Conservation (phyloP, 2,113 vertebrate genomes). For the Tragelaphus imberbis region DNA sequence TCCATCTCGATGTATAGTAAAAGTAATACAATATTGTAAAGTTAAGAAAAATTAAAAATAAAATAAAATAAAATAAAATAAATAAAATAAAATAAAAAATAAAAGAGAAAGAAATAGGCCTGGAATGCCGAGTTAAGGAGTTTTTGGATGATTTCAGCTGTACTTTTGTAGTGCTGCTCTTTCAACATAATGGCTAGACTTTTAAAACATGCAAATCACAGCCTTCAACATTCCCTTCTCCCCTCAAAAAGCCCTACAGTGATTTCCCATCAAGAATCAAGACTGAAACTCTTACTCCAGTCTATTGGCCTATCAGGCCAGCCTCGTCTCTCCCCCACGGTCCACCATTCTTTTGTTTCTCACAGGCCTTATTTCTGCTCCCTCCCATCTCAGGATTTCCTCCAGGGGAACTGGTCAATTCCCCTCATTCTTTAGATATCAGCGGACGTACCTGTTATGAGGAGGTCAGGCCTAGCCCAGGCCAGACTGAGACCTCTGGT, state of each 20-base stretch:
- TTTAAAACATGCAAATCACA: background rate
- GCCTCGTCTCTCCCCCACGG: background rate
- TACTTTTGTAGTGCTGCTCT: background rate
- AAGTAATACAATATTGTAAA: too few species aligned
- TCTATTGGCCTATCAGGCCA: background rate
- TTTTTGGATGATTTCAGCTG: background rate
- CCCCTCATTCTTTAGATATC: background rate
- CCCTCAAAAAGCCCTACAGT: background rate
- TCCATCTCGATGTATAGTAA: too few species aligned
- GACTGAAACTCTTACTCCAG: background rate
- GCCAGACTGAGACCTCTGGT: background rate
- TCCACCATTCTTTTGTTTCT: background rate
- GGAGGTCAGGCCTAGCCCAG: background rate
- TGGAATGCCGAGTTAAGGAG: background rate
- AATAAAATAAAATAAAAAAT: too few species aligned
- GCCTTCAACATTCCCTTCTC: background rate
- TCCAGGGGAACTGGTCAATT: background rate
- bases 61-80: too few species aligned
- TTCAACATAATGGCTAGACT: background rate
- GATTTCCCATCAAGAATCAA: background rate
- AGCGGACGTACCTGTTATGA: background rate
- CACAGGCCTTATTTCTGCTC: background rate
- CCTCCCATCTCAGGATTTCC: background rate
- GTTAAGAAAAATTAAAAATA: too few species aligned
- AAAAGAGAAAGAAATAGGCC: background rate